phyloP scores from a whole-genome alignment of 2,888 invertebrate genomes.

The Pardosa pseudoannulata region DNA sequence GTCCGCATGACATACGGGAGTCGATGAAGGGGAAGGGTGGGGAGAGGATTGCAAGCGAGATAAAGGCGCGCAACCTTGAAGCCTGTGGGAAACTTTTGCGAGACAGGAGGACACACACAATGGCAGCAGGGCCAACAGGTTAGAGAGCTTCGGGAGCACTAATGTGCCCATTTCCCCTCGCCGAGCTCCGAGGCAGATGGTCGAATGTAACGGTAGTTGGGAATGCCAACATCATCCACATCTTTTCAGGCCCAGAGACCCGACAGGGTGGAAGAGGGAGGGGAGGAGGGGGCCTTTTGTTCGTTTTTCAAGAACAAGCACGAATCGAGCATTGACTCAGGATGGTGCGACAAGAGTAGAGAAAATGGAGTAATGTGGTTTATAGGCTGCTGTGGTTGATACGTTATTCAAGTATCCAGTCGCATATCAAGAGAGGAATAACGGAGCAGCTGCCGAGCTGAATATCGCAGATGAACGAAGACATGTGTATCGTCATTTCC shows the following conservation, averaged over 20 bases:
- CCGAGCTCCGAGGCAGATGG: constrained; percentile 49
- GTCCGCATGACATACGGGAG: constrained; percentile 52
- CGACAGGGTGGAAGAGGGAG: not conserved
- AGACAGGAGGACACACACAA: constrained; percentile 50
- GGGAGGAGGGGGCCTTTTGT: constrained; percentile 39
- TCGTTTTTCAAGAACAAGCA: constrained; percentile 26
- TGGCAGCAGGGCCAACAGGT: constrained; percentile 69
- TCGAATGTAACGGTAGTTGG: constrained; percentile 65
- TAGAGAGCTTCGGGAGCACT: constrained; percentile 68
- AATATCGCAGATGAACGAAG: too few relatives aligned
- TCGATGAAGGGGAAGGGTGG: constrained; percentile 23
- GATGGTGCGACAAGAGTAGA: not conserved
- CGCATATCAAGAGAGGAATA: too few relatives aligned
- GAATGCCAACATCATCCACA: constrained; percentile 14
- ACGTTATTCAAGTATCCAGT: too few relatives aligned
- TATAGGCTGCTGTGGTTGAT: too few relatives aligned
- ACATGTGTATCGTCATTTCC: too few relatives aligned
- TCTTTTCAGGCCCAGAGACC: not conserved
- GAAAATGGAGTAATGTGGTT: too few relatives aligned
- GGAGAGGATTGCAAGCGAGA: constrained; percentile 32
- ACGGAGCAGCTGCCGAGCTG: too few relatives aligned
- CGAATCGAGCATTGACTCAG: constrained; percentile 15
- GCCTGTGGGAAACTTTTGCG: constrained; percentile 68
- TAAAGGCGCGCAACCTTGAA: constrained; percentile 70
- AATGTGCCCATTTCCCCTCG: constrained; percentile 50